These are phyloP conservation scores for Caenorhabditis remanei DNA, from an alignment of 1,140 invertebrate species.

Conservation along the genomic window DNA sequence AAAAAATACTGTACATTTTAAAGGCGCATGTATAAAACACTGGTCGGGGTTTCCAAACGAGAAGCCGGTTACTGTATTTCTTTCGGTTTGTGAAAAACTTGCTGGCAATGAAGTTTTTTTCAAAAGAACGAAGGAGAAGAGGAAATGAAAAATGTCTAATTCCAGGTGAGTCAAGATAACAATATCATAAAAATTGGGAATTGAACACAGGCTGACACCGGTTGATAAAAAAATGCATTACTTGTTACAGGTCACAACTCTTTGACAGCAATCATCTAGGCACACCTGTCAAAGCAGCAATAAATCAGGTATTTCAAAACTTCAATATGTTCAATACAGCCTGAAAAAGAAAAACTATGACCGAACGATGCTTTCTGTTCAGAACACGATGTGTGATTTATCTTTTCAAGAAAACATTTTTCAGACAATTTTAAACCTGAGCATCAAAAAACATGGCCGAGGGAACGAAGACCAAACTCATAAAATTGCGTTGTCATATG, in stretches of 20 bases:
- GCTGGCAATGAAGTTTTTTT: background rate
- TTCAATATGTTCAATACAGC: too few species aligned
- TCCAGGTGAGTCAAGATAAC: constrained; percentile 20
- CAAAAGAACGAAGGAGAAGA: background rate
- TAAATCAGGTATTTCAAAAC: background rate
- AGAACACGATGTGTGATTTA: background rate
- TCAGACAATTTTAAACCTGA: background rate
- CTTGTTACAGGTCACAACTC: background rate
- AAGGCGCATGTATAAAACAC: too few species aligned
- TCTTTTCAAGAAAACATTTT: background rate
- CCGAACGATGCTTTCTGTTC: too few species aligned
- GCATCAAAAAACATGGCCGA: background rate
- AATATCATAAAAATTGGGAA: background rate
- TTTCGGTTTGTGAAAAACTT: too few species aligned
- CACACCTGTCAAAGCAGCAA: background rate
- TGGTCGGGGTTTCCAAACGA: too few species aligned
- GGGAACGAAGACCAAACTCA: too few species aligned
- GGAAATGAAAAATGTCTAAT: constrained; percentile 15
- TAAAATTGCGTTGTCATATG: background rate
- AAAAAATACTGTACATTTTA: too few species aligned
- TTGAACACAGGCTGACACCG: constrained; percentile 5
- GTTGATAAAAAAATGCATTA: constrained; percentile 16
- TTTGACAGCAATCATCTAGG: background rate
- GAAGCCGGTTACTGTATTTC: too few species aligned
- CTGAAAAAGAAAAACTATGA: too few species aligned